A percentile compares a stretch with the other conserved stretches of the same genome.
phyloP scores from a whole-genome alignment of 2,888 invertebrate species.

The Busseola fusca region DNA sequence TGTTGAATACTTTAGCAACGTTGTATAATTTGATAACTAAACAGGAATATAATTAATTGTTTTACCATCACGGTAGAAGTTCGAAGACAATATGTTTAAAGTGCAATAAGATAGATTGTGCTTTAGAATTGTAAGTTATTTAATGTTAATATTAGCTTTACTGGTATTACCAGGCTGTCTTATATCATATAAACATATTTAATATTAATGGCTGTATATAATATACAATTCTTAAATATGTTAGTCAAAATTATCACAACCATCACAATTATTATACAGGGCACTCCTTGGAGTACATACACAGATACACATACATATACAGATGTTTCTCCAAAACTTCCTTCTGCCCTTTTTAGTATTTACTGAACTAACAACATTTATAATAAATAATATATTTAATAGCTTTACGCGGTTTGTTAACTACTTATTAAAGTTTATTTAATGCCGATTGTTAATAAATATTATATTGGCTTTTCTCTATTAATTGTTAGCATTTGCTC shows the following conservation, averaged over 20 bases:
- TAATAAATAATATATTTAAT: slow-evolving; percentile 49
- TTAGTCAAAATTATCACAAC: slow-evolving; percentile 32
- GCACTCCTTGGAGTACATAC: slow-evolving; percentile 48
- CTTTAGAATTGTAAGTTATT: slow-evolving; percentile 69
- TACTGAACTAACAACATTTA: slow-evolving; percentile 27
- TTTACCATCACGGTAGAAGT: slow-evolving; percentile 60
- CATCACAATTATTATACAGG: slow-evolving; percentile 60
- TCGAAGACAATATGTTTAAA: slow-evolving; percentile 76
- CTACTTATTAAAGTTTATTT: slow-evolving; percentile 60
- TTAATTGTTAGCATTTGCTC: slow-evolving; percentile 32
- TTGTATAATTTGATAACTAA: slow-evolving; percentile 41
- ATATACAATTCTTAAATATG: slow-evolving; percentile 48
- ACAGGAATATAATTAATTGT: slow-evolving; percentile 47
- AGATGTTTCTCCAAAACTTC: slow-evolving; percentile 41
- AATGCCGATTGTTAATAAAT: slow-evolving; percentile 43
- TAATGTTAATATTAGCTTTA: slow-evolving; percentile 64
- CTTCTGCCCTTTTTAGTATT: slow-evolving; percentile 32
- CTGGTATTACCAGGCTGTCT: slow-evolving; percentile 66
- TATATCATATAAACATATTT: slow-evolving; percentile 62
- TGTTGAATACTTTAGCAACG: slow-evolving; percentile 41
- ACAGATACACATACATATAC: no score
- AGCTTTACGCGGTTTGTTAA: slow-evolving; percentile 65
- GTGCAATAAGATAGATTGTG: slow-evolving; percentile 78
- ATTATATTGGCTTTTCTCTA: slow-evolving; percentile 36
- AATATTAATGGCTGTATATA: slow-evolving; percentile 55